Evolutionary conservation across 2,888 invertebrate genomes (phyloP).

Genomic region (Punctoribates punctum): DNA sequence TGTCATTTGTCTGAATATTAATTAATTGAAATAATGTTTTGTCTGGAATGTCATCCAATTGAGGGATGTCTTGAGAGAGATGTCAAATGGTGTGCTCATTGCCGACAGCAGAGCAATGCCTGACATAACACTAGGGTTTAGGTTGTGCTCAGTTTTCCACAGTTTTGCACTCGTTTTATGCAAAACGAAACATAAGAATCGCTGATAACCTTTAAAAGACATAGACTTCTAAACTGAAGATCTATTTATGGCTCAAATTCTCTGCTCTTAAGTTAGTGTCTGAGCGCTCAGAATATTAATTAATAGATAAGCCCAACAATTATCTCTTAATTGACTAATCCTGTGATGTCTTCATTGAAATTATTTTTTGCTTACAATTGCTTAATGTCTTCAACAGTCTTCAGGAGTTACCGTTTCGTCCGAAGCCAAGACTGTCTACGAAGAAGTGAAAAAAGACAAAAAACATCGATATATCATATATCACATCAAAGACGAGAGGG

Average conservation of each 20-base stretch:
- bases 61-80: background rate
- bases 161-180: conserved; percentile 4
- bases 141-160: background rate
- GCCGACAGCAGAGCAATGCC: background rate
- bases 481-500: conserved; percentile 91
- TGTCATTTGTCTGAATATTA: background rate
- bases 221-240: conserved; percentile 10
- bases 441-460: conserved; percentile 96
- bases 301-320: background rate
- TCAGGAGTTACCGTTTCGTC: conserved; percentile 95
- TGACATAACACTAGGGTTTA: background rate
- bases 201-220: conserved; percentile 27
- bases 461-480: conserved; percentile 95
- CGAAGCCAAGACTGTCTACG: conserved; percentile 88
- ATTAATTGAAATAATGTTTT: background rate
- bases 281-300: background rate
- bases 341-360: no score
- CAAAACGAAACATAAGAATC: conserved; percentile 9
- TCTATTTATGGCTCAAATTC: conserved; percentile 15
- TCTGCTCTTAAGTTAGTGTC: background rate
- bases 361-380: background rate
- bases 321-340: background rate
- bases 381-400: conserved; percentile 54
- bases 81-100: background rate
- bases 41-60: background rate